These are phyloP conservation scores for Luperina testacea DNA, from an alignment of 2,888 invertebrate species.

Conservation along the genomic window DNA sequence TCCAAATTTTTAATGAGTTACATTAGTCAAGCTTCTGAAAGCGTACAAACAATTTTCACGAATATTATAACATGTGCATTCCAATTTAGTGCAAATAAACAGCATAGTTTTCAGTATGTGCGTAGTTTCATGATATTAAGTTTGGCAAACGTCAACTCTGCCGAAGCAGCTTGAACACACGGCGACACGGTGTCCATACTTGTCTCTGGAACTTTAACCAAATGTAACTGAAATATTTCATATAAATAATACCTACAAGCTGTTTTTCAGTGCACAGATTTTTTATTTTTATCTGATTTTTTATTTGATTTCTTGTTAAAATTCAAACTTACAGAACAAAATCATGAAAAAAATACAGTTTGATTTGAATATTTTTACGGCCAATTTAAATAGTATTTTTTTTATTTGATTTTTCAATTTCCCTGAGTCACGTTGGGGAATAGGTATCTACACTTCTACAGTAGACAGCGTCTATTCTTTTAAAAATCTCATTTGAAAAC, in stretches of 20 bases:
- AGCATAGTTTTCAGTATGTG: slow-evolving; percentile 26
- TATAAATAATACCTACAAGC: neutral
- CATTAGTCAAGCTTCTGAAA: no score
- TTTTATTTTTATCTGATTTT: no score
- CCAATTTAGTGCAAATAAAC: slow-evolving; percentile 35
- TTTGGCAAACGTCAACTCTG: slow-evolving; percentile 39
- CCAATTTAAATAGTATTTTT: neutral
- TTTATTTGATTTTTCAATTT: no score
- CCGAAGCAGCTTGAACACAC: slow-evolving; percentile 23
- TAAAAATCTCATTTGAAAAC: neutral
- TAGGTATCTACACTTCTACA: no score
- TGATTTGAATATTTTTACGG: neutral
- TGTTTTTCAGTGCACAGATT: no score
- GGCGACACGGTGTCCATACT: neutral
- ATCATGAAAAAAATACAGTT: neutral
- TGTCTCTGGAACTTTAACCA: neutral
- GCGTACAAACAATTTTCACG: no score
- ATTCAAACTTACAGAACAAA: no score
- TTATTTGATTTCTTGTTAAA: no score
- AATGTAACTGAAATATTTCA: neutral
- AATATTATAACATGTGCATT: no score
- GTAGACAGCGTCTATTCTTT: neutral
- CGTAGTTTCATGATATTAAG: slow-evolving; percentile 38
- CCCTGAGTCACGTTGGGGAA: neutral
- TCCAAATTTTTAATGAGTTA: no score